Conservation (phyloP, 2,113 vertebrate species). For the Euleptes europaea region DNA sequence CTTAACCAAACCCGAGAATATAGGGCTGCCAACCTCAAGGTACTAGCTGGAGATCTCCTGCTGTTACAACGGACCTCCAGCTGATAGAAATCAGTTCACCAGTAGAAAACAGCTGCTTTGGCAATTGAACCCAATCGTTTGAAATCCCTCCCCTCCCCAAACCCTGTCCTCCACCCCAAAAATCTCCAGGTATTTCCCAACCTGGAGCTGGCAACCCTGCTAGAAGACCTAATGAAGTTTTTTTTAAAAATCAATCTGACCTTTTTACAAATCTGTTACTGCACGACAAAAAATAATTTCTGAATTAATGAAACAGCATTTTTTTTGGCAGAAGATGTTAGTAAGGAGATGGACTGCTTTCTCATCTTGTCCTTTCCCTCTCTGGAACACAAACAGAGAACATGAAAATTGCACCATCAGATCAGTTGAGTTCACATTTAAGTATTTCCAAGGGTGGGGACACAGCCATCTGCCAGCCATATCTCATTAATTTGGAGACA, state of each 20-base stretch:
- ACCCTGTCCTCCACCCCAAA: too few relatives aligned
- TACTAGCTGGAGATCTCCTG: too few relatives aligned
- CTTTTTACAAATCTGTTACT: slow-evolving; percentile 21
- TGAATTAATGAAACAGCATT: slow-evolving; percentile 36
- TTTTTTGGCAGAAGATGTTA: slow-evolving; percentile 52
- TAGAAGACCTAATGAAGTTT: not conserved
- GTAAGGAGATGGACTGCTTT: slow-evolving; percentile 29
- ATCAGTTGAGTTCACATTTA: slow-evolving; percentile 53
- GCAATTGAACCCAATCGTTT: too few relatives aligned
- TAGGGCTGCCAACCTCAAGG: too few relatives aligned
- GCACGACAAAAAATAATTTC: slow-evolving; percentile 30
- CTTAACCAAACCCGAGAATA: too few relatives aligned
- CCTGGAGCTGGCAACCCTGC: too few relatives aligned
- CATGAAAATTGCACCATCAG: slow-evolving; percentile 58
- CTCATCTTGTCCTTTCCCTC: slow-evolving; percentile 52
- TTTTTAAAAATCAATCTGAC: not conserved
- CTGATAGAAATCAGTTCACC: too few relatives aligned
- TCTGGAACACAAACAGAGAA: slow-evolving; percentile 54
- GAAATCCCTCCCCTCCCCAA: too few relatives aligned
- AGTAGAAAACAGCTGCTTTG: too few relatives aligned
- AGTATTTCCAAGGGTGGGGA: slow-evolving; percentile 58
- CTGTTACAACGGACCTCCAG: too few relatives aligned
- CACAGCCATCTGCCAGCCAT: slow-evolving; percentile 43
- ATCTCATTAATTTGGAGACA: slow-evolving; percentile 68
- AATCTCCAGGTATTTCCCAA: too few relatives aligned